Percentiles rank a stretch among this genome's conserved stretches.
phyloP scores from a whole-genome alignment of 2,797 vertebrate species.

The Spinus olivaceus region DNA sequence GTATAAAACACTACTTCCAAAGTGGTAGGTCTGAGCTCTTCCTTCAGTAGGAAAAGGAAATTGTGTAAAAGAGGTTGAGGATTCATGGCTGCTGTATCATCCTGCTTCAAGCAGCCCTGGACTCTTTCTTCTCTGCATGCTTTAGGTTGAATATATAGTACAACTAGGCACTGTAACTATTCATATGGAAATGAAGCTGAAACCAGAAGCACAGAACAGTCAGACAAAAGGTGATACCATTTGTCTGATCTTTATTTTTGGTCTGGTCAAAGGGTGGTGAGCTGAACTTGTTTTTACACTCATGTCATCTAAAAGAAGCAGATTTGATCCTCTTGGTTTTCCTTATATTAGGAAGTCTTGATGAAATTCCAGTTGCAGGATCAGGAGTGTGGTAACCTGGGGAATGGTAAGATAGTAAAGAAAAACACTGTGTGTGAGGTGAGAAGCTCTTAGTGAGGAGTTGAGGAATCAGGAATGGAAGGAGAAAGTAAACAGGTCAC shows the following conservation, averaged over 20 bases:
- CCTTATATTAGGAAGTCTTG: neutral
- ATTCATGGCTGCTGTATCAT: neutral
- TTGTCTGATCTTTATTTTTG: slow-evolving; percentile 3
- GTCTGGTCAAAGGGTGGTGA: neutral
- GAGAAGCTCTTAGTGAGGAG: neutral
- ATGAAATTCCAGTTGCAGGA: neutral
- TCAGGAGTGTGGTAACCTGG: neutral
- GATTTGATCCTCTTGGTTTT: neutral
- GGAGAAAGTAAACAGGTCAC: neutral
- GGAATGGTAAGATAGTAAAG: neutral
- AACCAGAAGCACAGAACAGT: neutral
- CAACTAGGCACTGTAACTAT: neutral
- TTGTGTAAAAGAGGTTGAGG: neutral
- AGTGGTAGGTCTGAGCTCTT: neutral
- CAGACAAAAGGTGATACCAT: neutral
- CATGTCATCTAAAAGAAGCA: neutral
- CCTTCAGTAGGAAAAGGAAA: neutral
- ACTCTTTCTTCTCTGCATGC: neutral
- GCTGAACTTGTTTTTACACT: neutral
- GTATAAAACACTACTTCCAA: neutral
- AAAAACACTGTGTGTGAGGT: neutral
- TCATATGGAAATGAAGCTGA: neutral
- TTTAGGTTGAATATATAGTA: neutral
- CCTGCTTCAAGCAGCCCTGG: neutral
- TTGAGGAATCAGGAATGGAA: neutral